phyloP scores from a whole-genome alignment of 2,113 vertebrate genomes.

The Gnathonemus longibarbis region DNA sequence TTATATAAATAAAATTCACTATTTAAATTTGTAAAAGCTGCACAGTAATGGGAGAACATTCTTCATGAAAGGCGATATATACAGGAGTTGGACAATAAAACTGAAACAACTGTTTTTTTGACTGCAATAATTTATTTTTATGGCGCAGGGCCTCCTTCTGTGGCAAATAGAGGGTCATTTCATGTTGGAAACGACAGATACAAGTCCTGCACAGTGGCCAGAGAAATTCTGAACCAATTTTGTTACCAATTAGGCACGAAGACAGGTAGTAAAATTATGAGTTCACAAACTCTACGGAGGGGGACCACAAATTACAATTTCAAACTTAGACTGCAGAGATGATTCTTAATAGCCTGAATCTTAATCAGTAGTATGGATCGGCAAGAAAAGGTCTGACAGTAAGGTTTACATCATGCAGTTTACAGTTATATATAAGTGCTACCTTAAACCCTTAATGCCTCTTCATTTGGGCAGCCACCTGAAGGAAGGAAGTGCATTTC shows the following conservation, averaged over 20 bases:
- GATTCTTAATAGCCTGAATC: too few relatives aligned
- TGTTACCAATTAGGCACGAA: too few relatives aligned
- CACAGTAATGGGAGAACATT: not conserved
- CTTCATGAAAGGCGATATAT: not conserved
- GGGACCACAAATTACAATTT: too few relatives aligned
- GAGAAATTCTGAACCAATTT: not conserved
- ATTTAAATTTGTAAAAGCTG: not conserved
- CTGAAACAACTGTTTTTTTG: not conserved
- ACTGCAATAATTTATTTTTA: not conserved
- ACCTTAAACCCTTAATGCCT: too few relatives aligned
- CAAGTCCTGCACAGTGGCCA: not conserved
- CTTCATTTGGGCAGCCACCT: too few relatives aligned
- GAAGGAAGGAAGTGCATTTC: not conserved
- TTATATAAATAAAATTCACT: not conserved
- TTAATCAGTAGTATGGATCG: too few relatives aligned
- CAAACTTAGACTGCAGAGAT: too few relatives aligned
- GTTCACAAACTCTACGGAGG: too few relatives aligned
- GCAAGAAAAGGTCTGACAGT: too few relatives aligned
- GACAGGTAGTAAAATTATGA: too few relatives aligned
- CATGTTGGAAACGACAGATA: not conserved
- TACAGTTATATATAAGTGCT: too few relatives aligned
- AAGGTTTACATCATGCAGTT: too few relatives aligned
- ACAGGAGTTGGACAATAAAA: not conserved
- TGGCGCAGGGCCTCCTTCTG: not conserved
- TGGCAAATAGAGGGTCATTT: not conserved